Conservation (phyloP, 2,797 vertebrate genomes). For the Clangula hyemalis region DNA sequence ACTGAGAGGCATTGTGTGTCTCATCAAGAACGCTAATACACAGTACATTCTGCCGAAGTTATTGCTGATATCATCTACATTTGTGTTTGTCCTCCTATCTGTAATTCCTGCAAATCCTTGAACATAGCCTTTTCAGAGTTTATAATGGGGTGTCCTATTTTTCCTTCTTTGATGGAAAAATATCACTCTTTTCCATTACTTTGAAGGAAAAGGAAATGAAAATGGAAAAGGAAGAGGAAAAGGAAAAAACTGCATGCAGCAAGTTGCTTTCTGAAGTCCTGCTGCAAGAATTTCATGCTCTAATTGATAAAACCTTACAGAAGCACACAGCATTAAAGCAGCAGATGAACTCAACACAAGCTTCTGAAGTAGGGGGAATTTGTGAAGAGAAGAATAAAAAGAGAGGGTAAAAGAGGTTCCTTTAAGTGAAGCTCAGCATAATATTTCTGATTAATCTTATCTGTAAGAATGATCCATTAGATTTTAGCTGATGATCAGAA, state of each 20-base stretch:
- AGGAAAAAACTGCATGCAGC: background rate
- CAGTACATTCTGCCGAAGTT: background rate
- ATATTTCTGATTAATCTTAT: constrained; percentile 3
- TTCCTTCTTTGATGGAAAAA: background rate
- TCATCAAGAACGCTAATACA: background rate
- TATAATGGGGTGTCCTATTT: background rate
- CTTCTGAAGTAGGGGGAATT: background rate
- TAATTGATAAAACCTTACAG: background rate
- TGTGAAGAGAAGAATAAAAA: background rate
- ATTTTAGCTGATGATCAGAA: constrained; percentile 50
- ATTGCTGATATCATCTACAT: background rate
- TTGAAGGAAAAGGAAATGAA: background rate
- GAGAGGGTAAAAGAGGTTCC: background rate
- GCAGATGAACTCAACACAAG: background rate
- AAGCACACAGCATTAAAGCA: background rate
- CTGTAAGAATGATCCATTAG: constrained; percentile 35
- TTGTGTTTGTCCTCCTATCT: background rate
- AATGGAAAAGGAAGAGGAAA: background rate
- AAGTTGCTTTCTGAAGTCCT: background rate
- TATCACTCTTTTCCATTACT: background rate
- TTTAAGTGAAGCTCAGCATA: constrained; percentile 28
- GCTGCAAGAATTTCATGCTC: background rate
- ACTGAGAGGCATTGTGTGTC: background rate
- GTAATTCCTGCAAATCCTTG: constrained; percentile 6
- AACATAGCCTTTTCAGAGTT: background rate